Base-by-base conservation (phyloP, 2,888 invertebrate genomes). In the Stratiomys singularior region DNA sequence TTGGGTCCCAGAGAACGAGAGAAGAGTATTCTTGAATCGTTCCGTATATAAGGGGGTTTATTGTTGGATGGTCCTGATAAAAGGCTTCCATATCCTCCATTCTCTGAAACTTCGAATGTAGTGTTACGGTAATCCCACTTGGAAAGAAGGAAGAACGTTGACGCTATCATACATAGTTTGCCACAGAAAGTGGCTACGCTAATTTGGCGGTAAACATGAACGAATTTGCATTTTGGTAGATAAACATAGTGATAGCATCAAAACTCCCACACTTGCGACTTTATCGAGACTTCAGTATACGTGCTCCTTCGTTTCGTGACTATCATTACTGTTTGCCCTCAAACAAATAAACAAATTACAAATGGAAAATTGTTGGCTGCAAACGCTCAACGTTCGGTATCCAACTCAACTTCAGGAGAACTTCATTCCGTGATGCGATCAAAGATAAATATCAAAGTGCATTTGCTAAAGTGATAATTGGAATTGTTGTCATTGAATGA, bases 401-500 rank as follows among this genome's bases (percentile, higher is more conserved):
- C 37, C 37, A 37, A 37, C 37, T n/a, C n/a, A n/a, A 13, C 11
- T 64, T n/a, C 5, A 56, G 52, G 28, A 27, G 56, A 72, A 28
- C 66, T 56, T 52, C 9, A 44, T 52, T 72, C 56, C 52, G 71
- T 25, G 56, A 52, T 18, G 46, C n/a, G 71, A 52, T 72, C 11
- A 27, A 72, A 72, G 56, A 56, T 72, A 72, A 72, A 72, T 52
- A 72, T 5, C 23, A 52, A 56, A 72, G 56, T 72, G 71, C 56
- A 72, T 27, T 56, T n/a, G 71, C 47, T 11, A 72, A n/a, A 23
- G 71, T 72, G 71, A 56, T 72, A 72, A 72, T 72, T 72, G 71
- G 52, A 30, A 72, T 72, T 28, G 56, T 72, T 72, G 52, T 72
- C 30, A 72, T 56, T 72, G 27, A n/a, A 52, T 30, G 28, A 28